Evolutionary conservation across 2,797 vertebrate species (phyloP).

Genomic region (Myotis myotis): DNA sequence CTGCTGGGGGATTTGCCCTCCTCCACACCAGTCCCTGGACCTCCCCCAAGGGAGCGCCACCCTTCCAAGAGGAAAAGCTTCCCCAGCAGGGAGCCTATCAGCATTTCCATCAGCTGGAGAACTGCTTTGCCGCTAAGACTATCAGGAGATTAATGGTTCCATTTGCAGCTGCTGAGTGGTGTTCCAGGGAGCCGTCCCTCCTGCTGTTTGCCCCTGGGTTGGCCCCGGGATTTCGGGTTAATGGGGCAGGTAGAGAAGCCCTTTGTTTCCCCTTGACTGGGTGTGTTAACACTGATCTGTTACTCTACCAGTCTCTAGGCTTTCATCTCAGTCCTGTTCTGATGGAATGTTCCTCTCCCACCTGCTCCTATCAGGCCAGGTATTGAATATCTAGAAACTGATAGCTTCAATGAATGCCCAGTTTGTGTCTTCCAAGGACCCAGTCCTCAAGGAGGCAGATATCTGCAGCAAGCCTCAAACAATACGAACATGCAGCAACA

Average conservation of each 20-base stretch:
- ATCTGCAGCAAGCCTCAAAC: conserved; percentile 28
- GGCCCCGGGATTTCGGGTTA: conserved; percentile 38
- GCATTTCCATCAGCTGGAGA: conserved; percentile 41
- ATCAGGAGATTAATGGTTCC: conserved; percentile 63
- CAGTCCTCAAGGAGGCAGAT: not conserved
- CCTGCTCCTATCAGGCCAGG: conserved; percentile 29
- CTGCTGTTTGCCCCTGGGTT: not conserved
- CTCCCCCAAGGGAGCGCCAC: not conserved
- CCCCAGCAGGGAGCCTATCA: conserved; percentile 24
- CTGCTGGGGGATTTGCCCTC: not conserved
- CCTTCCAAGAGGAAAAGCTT: not conserved
- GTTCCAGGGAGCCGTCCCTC: not conserved
- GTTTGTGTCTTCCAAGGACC: conserved; percentile 16
- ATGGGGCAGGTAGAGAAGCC: conserved; percentile 61
- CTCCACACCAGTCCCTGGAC: not conserved
- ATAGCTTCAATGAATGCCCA: conserved; percentile 54
- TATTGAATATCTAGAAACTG: conserved; percentile 55
- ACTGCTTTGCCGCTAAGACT: conserved; percentile 45
- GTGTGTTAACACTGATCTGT: conserved; percentile 8
- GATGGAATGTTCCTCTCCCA: conserved; percentile 59
- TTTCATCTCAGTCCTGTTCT: conserved; percentile 66
- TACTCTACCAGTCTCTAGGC: conserved; percentile 23
- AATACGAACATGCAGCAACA: not conserved
- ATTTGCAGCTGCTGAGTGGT: conserved; percentile 63
- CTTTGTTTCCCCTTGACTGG: conserved; percentile 55